Evolutionary conservation across 2,113 vertebrate species (phyloP).

Genomic region (Guaruba guarouba): DNA sequence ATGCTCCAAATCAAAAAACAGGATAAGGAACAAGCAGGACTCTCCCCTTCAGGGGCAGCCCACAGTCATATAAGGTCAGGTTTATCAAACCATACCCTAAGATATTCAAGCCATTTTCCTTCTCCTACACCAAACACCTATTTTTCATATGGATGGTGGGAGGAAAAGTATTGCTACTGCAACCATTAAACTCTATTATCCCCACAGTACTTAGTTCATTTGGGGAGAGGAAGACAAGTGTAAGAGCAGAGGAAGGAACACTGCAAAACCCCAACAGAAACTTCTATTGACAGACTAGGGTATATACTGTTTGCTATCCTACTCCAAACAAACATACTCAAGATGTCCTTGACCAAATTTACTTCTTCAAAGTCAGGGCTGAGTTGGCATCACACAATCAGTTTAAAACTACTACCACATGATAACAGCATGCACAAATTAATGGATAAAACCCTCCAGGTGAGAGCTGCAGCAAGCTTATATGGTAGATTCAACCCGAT

Average conservation of each 20-base stretch:
- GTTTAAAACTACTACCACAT: neutral
- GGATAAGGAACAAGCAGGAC: neutral
- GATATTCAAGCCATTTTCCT: neutral
- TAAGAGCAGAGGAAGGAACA: neutral
- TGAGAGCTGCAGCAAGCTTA: neutral
- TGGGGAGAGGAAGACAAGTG: neutral
- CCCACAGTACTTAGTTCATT: neutral
- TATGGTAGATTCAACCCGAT: neutral
- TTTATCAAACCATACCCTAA: neutral
- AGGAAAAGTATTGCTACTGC: neutral
- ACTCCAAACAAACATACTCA: neutral
- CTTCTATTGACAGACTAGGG: neutral
- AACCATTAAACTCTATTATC: neutral
- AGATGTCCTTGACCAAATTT: neutral
- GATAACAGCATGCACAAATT: neutral
- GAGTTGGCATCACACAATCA: neutral
- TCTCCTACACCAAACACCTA: neutral
- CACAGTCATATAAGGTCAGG: neutral
- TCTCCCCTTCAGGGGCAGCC: neutral
- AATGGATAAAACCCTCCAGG: neutral
- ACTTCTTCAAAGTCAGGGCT: neutral
- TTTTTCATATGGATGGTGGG: accelerated
- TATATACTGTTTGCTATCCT: neutral
- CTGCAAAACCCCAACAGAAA: neutral
- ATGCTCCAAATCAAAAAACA: neutral